Base-by-base conservation (phyloP, 2,113 vertebrate species). In the Entomyzon cyanotis region DNA sequence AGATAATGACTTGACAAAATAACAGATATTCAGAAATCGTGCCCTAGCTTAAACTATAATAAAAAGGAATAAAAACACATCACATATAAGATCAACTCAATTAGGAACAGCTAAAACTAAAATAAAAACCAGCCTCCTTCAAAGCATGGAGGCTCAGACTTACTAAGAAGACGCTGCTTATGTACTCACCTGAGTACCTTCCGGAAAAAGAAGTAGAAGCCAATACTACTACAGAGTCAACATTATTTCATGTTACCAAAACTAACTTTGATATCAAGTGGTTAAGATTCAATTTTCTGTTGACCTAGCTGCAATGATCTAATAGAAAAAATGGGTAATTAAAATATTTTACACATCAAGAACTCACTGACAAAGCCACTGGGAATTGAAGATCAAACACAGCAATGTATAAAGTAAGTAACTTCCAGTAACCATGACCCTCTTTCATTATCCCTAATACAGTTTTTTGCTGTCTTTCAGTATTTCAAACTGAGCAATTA, bases 301-400 rank as follows among this genome's bases (percentile, higher is more conserved):
- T 95, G 90, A 93, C 94, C 82, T 77, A 95, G 59, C 80, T 95
- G 33, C 70, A 90, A 77, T 49, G 52, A 93, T 89, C 63, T 86
- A 74, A 67, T 15, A 70, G 27, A 23, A 80, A 78, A 94, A 67
- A 46, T 17, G 11, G 39, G 23, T 78, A 77, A 70, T 81, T 86
- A 64, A 68, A 93, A 84, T 92, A 90, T 92, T 94, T 77, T 92
- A 58, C 55, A 86, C 27, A 94, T 63, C 55, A 94, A 95, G 68
- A 96, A 44, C 46, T 56, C 78, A 74, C 24, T 28, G 42, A 87
- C 53, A 94, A 90, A 84, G 56, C 76, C 24, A 39, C 19, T 8
- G 63, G 44, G 84, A 94, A 39, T 42, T 78, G 78, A 94, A 94
- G 53, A 80, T 85, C 70, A 91, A 95, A 91, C 25, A 50, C 22